Percentiles rank a stretch among this genome's conserved stretches.
phyloP scores from a whole-genome alignment of 2,113 vertebrate genomes.

The Coturnix japonica region DNA sequence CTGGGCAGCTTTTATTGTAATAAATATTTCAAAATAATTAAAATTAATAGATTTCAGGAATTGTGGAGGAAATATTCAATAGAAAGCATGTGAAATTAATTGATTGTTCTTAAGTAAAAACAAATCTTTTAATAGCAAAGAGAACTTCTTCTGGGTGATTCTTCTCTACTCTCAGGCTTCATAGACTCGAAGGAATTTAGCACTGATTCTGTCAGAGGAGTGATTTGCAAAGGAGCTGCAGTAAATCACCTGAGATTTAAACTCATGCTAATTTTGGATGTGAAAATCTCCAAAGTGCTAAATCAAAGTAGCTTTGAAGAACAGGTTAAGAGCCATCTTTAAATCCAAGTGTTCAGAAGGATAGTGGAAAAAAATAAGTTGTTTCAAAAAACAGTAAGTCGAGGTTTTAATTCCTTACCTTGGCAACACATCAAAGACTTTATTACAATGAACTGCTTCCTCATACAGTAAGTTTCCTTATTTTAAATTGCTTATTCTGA shows the following conservation, averaged over 20 bases:
- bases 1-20: background rate
- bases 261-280: background rate
- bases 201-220: background rate
- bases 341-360: background rate
- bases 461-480: background rate
- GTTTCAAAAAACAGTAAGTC: background rate
- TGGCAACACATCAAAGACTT: background rate
- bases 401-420: background rate
- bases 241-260: background rate
- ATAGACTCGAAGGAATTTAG: background rate
- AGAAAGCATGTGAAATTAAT: background rate
- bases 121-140: background rate
- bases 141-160: background rate
- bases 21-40: background rate
- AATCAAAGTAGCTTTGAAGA: background rate
- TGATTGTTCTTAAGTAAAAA: background rate
- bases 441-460: background rate
- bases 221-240: background rate
- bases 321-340: background rate
- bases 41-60: background rate
- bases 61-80: background rate
- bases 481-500: background rate
- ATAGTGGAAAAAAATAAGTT: background rate
- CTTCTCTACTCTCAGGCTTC: background rate
- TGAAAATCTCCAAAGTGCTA: background rate